Conservation (phyloP, 2,797 vertebrate genomes). For the Cirrhinus mrigala region DNA sequence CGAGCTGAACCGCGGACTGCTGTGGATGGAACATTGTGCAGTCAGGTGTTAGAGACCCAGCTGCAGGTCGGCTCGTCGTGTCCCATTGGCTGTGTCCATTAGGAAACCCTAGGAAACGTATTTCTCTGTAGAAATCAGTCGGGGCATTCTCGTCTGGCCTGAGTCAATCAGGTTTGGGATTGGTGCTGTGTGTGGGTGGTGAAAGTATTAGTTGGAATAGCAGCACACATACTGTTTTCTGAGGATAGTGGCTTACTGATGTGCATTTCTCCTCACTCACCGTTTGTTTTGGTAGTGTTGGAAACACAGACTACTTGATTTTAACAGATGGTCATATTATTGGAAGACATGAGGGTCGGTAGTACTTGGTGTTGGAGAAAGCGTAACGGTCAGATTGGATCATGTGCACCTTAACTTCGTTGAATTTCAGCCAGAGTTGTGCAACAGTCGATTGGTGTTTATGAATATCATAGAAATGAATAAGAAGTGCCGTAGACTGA, state of each 20-base stretch:
- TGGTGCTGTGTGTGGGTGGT: conserved; percentile 28
- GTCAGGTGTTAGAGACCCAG: conserved; percentile 51
- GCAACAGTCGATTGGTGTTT: no score
- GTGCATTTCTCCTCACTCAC: not conserved
- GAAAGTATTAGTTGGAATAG: conserved; percentile 11
- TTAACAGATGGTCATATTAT: not conserved
- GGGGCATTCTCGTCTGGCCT: conserved; percentile 66
- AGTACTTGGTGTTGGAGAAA: no score
- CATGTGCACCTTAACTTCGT: no score
- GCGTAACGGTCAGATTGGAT: no score
- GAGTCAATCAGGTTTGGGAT: conserved; percentile 70
- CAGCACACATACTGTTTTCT: not conserved
- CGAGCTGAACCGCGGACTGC: conserved; percentile 14
- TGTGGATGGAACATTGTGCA: conserved; percentile 32
- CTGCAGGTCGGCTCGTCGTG: conserved; percentile 42
- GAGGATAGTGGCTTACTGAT: not conserved
- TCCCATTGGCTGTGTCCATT: conserved; percentile 51
- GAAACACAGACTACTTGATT: not conserved
- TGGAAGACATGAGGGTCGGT: no score
- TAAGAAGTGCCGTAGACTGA: no score
- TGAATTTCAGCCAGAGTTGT: no score
- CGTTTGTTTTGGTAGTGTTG: not conserved
- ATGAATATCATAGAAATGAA: no score
- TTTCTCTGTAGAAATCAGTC: conserved; percentile 59
- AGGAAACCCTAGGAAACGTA: conserved; percentile 36